Evolutionary conservation across 2,888 invertebrate genomes (phyloP).

Genomic region (Dorcus hopei): DNA sequence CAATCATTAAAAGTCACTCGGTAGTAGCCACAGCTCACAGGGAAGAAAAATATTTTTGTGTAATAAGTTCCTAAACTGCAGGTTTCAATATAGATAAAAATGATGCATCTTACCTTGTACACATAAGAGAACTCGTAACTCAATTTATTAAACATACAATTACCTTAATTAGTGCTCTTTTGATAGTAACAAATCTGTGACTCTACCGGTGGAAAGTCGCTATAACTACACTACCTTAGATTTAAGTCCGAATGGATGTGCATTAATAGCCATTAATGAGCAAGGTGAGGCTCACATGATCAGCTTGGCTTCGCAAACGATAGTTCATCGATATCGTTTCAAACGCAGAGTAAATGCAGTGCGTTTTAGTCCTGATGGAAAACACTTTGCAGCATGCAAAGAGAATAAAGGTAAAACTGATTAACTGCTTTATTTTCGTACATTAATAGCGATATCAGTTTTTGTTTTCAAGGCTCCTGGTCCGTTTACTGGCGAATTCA

Average conservation of each 20-base stretch:
- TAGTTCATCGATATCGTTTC: slow-evolving; percentile 83
- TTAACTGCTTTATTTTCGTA: not conserved
- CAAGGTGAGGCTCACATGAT: slow-evolving; percentile 82
- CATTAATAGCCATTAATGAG: slow-evolving; percentile 86
- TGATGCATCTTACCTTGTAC: too few species aligned
- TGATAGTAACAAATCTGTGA: slow-evolving; percentile 81
- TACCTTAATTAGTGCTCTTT: too few species aligned
- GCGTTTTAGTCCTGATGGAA: slow-evolving; percentile 91
- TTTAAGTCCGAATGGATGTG: slow-evolving; percentile 83
- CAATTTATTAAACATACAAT: too few species aligned
- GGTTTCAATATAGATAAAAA: too few species aligned
- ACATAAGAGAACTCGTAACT: too few species aligned
- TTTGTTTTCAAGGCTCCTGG: slow-evolving; percentile 86
- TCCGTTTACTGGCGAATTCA: slow-evolving; percentile 74
- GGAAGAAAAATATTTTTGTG: too few species aligned
- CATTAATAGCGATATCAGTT: slow-evolving; percentile 53
- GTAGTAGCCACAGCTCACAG: too few species aligned
- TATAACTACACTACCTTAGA: slow-evolving; percentile 83
- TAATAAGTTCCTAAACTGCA: too few species aligned
- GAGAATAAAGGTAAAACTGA: slow-evolving; percentile 66
- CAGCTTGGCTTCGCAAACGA: slow-evolving; percentile 76
- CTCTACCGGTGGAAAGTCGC: slow-evolving; percentile 81
- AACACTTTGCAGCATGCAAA: slow-evolving; percentile 87
- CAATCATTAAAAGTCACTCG: too few species aligned
- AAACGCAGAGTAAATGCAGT: slow-evolving; percentile 72